phyloP scores from a whole-genome alignment of 2,888 invertebrate species.

The Eupithecia inturbata region DNA sequence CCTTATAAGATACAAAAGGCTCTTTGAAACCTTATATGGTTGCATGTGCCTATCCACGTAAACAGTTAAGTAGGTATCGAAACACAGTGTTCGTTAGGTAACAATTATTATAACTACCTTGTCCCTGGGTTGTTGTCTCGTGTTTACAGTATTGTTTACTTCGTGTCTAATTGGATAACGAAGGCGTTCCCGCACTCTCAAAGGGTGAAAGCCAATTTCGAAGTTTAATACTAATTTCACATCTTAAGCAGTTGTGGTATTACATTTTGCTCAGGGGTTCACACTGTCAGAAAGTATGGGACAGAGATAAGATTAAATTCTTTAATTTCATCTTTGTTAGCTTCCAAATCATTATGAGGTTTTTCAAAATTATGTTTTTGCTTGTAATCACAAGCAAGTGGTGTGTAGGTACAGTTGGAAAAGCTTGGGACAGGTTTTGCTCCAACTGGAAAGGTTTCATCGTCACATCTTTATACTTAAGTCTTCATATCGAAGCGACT shows the following conservation, averaged over 20 bases:
- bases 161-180: constrained; percentile 28
- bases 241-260: neutral
- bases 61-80: neutral
- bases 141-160: constrained; percentile 29
- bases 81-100: constrained; percentile 1
- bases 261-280: neutral
- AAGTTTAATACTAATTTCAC: constrained; percentile 11
- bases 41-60: neutral
- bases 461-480: no score
- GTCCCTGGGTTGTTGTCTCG: constrained; percentile 17
- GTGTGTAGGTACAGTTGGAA: neutral
- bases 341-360: no score
- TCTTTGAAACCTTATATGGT: neutral
- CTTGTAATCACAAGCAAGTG: no score
- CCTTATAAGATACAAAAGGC: neutral
- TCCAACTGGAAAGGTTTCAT: no score
- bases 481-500: no score
- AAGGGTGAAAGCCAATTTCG: constrained; percentile 26
- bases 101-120: constrained; percentile 3
- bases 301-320: neutral
- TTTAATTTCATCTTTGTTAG: neutral
- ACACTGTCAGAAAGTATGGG: neutral
- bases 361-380: no score
- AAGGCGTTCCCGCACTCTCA: constrained; percentile 21
- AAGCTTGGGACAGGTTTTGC: no score